Percentiles rank a stretch among this genome's conserved stretches.
phyloP scores from a whole-genome alignment of 2,888 invertebrate species.

The Teleiodes luculella region DNA sequence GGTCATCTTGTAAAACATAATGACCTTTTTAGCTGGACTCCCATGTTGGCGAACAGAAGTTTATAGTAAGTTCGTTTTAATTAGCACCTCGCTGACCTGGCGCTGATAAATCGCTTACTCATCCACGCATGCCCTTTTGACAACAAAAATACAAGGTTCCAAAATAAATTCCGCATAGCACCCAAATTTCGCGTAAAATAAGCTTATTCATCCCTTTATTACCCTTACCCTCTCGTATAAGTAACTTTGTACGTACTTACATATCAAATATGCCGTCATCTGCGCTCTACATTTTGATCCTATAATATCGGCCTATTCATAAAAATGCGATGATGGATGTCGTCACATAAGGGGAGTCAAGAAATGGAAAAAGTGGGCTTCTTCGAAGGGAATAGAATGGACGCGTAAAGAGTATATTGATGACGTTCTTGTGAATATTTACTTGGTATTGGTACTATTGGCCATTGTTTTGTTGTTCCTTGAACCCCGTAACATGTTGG shows the following conservation, averaged over 20 bases:
- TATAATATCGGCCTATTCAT: slow-evolving; percentile 6
- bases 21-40: background rate
- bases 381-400: background rate
- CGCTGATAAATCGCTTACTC: slow-evolving; percentile 1
- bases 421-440: background rate
- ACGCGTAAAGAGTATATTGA: background rate
- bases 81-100: background rate
- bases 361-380: background rate
- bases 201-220: slow-evolving; percentile 1
- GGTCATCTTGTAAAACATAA: background rate
- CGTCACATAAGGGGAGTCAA: slow-evolving; percentile 5
- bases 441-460: background rate
- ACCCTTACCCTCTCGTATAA: background rate
- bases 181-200: background rate
- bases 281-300: slow-evolving; percentile 10
- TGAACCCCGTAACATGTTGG: slow-evolving; percentile 30
- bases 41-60: background rate
- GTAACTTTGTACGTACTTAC: background rate
- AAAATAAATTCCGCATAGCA: background rate
- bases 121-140: background rate
- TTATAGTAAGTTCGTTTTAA: slow-evolving; percentile 2
- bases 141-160: background rate
- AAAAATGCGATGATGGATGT: slow-evolving; percentile 9
- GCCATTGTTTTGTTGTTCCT: slow-evolving; percentile 19
- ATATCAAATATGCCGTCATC: slow-evolving; percentile 3